Conservation (phyloP, 2,113 vertebrate genomes). For the Cavia porcellus region DNA sequence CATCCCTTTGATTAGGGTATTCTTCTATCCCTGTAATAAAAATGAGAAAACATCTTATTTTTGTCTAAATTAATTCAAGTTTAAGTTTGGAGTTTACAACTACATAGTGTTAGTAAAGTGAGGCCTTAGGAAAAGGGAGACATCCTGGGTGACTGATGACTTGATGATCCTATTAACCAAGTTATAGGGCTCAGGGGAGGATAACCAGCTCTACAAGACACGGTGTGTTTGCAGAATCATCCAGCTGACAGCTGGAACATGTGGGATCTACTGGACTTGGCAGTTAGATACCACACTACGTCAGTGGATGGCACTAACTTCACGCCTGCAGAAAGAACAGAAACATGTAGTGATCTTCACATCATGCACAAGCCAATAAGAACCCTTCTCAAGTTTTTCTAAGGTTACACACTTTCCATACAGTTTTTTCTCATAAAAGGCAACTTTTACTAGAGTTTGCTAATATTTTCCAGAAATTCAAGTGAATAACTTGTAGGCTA, state of each 20-base stretch:
- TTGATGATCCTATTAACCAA: neutral
- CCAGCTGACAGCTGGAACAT: neutral
- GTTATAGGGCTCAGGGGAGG: neutral
- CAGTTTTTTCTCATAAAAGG: conserved; percentile 21
- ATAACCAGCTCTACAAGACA: neutral
- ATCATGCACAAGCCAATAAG: neutral
- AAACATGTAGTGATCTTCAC: neutral
- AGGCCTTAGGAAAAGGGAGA: neutral
- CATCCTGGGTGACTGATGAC: neutral
- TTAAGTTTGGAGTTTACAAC: conserved; percentile 31
- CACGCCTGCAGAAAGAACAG: neutral
- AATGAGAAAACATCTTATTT: neutral
- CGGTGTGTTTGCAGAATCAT: neutral
- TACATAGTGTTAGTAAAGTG: neutral
- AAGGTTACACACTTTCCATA: conserved; percentile 1
- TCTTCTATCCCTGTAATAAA: neutral
- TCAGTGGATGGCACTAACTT: too few relatives aligned
- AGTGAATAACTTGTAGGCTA: neutral
- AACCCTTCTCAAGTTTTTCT: neutral
- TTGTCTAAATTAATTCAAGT: conserved; percentile 26
- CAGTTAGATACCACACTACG: neutral
- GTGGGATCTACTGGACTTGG: neutral
- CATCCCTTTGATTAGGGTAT: neutral
- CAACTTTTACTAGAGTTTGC: neutral
- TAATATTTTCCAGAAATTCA: conserved; percentile 27